Base-by-base conservation (phyloP, 2,113 vertebrate species). In the Melanerpes aurifrons region DNA sequence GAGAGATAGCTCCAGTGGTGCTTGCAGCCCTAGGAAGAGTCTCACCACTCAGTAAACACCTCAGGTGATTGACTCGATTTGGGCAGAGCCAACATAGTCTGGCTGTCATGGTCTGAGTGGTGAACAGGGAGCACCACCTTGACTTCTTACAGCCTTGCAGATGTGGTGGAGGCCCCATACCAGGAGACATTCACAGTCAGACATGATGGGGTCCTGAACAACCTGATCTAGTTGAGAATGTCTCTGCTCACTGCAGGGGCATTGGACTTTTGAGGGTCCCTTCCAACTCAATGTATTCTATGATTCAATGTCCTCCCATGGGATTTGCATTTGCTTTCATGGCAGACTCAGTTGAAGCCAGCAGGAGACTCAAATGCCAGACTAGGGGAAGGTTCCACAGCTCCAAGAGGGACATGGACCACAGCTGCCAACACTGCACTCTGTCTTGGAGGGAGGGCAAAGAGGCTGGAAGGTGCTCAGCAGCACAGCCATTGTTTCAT, bases 1-100 rank as follows among this genome's bases (percentile, higher is more conserved):
- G 10, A 56, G 31, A 28, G 2, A 12, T 1, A 2, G 28, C 22
- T 48, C 57, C 66, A 45, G 82, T 4, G 17, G 40, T 3, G 0
- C 69, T 25, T 58, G 35, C n/a, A 86, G 57, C 26, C 47, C 35
- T 12, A 40, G 40, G 64, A 43, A n/a, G 63, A 48, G 12, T 35
- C 15, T 35, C 58, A 43, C 37, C 29, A 2, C 12, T 18, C 74
- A 43, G 69, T 9, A 7, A 59, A 28, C 21, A 5, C 19, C 1
- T 0, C 73, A 57, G 50, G 54, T 53, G 40, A 48, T 45, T 1
- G 29, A 25, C n/a, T 40, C 15, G 56, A 15, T 69, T 14, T 45
- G 45, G 45, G 64, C 56, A 69, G 13, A 54, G 29, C 17, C 73
- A 43, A 1, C 4, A 31, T 8, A 20, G 15, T 2, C 32, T 21